Evolutionary conservation across 2,113 vertebrate genomes (phyloP), one percentile per base, ranked within the genome.

Genomic region (Saccopteryx leptura): DNA sequence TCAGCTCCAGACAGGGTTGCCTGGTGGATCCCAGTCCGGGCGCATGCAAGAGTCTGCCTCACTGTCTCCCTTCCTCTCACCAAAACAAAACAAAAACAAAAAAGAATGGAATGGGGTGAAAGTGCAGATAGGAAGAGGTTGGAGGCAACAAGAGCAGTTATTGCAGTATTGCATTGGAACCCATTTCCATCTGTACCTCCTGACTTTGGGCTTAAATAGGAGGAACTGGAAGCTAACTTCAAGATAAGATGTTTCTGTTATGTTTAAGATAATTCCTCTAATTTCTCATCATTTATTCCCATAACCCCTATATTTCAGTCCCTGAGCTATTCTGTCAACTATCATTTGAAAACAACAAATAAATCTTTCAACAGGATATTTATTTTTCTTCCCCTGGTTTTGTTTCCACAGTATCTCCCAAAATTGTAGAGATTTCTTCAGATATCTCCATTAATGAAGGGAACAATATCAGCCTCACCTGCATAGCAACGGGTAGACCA

Each of bases 361-460:
- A 81, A 68, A 81, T 61, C 3, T 58, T 56, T 48, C 61, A 68
- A 50, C 39, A 83, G 61, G 3, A 56, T 76, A 94, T 95, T 95
- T 17, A 96, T 95, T 72, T 95, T 75, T 66, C 61, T 90, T 75
- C 33, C 46, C 61, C 72, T 97, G 91, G 1, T 92, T 97, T 90
- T 97, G 9, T 98, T 95, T n/a, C 97, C 97, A 71, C 98, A 99
- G 99, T 99, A 93, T 99, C 99, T 90, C 99, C 99, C 24, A 99
- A 99, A 98, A 99, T 99, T 98, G 98, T 97, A 7, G 99, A 99
- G 97, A 99, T 99, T 97, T 99, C 99, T 90, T 98, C 98, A 58
- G 99, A 99, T 97, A 97, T 99, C 97, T 99, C 99, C 61, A 99
- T 99, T 97, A 99, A 99, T 0, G 99, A 99, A 98, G 99, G 99